phyloP scores from a whole-genome alignment of 2,888 invertebrate genomes.

The Morinoia aosen region DNA sequence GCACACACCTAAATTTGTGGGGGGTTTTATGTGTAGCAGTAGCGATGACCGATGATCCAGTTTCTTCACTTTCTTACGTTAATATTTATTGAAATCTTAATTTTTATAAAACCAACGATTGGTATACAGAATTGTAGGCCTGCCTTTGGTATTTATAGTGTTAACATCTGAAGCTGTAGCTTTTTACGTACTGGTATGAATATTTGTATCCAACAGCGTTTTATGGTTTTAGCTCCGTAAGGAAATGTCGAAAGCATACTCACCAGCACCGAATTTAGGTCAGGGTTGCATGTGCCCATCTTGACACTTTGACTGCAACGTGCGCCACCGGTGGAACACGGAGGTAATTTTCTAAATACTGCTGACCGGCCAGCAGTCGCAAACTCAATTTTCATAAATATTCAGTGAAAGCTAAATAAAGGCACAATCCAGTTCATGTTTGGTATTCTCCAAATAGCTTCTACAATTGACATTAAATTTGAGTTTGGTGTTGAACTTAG shows the following conservation, averaged over 20 bases:
- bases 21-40: too few relatives aligned
- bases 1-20: background rate
- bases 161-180: background rate
- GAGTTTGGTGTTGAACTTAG: background rate
- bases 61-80: background rate
- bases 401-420: too few relatives aligned
- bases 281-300: too few relatives aligned
- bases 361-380: too few relatives aligned
- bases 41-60: background rate
- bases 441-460: too few relatives aligned
- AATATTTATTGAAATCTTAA: background rate
- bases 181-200: background rate
- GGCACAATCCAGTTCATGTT: too few relatives aligned
- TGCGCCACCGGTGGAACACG: too few relatives aligned
- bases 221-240: background rate
- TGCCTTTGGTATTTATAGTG: background rate
- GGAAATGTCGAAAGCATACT: background rate
- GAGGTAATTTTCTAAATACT: too few relatives aligned
- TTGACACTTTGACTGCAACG: too few relatives aligned
- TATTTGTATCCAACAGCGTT: background rate
- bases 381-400: too few relatives aligned
- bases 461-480: background rate
- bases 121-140: background rate
- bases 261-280: background rate
- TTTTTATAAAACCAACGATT: background rate